Evolutionary conservation across 2,797 vertebrate species (phyloP), one percentile per base, ranked within the genome.

Genomic region (Manis pentadactyla): DNA sequence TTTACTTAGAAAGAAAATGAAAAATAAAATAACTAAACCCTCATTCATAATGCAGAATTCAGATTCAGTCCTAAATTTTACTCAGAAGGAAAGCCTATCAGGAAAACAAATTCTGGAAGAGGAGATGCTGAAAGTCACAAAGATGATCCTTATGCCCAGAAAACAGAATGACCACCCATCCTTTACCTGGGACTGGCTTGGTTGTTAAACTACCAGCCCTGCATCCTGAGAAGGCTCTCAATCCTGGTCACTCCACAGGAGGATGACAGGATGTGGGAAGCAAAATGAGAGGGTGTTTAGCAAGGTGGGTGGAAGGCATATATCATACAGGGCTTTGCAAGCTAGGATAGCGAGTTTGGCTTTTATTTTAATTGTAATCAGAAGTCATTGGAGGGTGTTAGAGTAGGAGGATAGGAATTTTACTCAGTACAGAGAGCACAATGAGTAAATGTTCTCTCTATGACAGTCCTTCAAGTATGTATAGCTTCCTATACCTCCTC

Each of bases 381-480:
- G 10, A 97, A 93, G 55, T 77, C 34, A 84, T 1, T 55, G 23
- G 34, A 87, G 29, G 49, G 10, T 73, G 4, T 64, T 87, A 63
- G 96, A 81, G 3, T 19, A 77, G 0, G 19, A 23, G 29, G 34
- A 55, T 3, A 25, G 57, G 74, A 74, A 61, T 90, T 92, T 78
- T 92, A 42, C 15, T 23, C 19, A 7, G 5, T 61, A 71, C 0
- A 79, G 15, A 84, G 25, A 81, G 37, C 13, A 53, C 57, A 93
- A 74, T 85, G 61, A 71, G 18, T 84, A 77, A 93, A 68, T 29
- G 89, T 49, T 77, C 27, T 92, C 93, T 31, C 34, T 51, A 29
- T 29, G 27, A 23, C 15, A 86, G 34, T 7, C 46, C 29, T 96
- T 95, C 31, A 75, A 46, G 59, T 29, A 69, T 4, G 4, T 21